Evolutionary conservation across 1,140 invertebrate species (phyloP), one percentile per base, ranked within the genome.

Genomic region (Mycetomoellerius zeteki): DNA sequence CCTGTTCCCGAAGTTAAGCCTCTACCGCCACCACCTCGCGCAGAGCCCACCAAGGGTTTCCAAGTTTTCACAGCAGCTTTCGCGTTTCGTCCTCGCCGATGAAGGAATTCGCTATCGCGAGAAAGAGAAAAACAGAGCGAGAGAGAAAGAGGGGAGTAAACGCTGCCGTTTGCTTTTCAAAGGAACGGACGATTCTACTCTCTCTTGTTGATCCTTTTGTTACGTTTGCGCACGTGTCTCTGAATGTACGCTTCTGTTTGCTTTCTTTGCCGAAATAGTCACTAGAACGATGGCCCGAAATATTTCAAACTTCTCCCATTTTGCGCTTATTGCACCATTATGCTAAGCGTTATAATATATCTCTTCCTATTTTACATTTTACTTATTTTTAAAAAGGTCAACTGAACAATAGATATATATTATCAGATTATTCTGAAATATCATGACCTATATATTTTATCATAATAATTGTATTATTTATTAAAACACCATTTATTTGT

Each of bases 1-100:
- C 77, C 84, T 85, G 89, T 84, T 86, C 75, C 56, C 62, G 43
- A 27, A 71, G 50, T 78, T 81, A 73, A 73, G 67, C 75, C 76
- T 72, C 78, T 58, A 58, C 69, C 8, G 27, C 60, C 62, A 2
- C 37, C 76, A n/a, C 27, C 27, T 80, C 76, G 43, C 62, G 24
- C 37, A 21, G 2, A 21, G 27, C 27, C 62, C 37, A 37, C 77
- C 33, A 2, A 43, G 58, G 19, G 16, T 47, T 76, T 67, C 62
- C 24, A 88, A 89, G 76, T 85, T 88, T 89, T 58, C 54, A 27
- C 37, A 64, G 50, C 27, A 47, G 30, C 43, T 87, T 30, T 54
- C 60, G 60, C 78, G 30, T 62, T 76, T 47, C 56, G 58, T 21
- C 10, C 27, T 50, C 47, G 19, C 30, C 33, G 78, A 73, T 33